Conservation (phyloP, 1,140 invertebrate species). For the Phenacoccus solenopsis region DNA sequence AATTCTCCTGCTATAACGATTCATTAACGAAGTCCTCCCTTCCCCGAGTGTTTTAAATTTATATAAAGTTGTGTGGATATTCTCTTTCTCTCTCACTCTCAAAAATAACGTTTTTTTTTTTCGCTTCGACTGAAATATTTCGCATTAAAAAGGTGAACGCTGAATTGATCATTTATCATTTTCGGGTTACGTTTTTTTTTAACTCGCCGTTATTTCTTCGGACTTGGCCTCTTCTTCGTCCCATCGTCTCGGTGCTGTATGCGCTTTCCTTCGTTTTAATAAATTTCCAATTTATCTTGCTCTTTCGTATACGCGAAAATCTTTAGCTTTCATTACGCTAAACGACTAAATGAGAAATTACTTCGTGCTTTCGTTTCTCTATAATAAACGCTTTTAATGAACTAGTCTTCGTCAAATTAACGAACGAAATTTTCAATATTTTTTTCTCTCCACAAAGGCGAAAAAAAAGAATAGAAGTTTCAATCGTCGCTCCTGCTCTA, state of each 20-base stretch:
- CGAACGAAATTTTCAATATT: too few relatives aligned
- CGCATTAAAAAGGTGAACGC: neutral
- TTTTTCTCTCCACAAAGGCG: too few relatives aligned
- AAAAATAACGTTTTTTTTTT: neutral
- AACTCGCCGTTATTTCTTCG: neutral
- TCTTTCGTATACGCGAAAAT: too few relatives aligned
- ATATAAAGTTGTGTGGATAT: neutral
- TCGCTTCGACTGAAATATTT: neutral
- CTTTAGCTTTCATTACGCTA: too few relatives aligned
- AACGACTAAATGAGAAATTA: too few relatives aligned
- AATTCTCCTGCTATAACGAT: neutral
- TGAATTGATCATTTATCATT: slow-evolving; percentile 3
- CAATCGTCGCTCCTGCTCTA: too few relatives aligned
- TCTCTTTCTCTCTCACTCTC: neutral
- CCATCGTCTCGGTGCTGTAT: neutral
- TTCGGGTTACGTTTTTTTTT: neutral
- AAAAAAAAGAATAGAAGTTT: too few relatives aligned
- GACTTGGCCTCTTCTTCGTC: too few relatives aligned
- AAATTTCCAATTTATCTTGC: neutral
- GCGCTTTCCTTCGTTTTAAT: neutral
- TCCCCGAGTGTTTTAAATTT: neutral
- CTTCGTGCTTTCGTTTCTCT: too few relatives aligned
- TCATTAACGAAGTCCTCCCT: neutral
- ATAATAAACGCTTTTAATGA: too few relatives aligned
- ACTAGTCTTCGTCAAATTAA: too few relatives aligned